phyloP scores from a whole-genome alignment of 2,888 invertebrate genomes.

The Rhogogaster chlorosoma region DNA sequence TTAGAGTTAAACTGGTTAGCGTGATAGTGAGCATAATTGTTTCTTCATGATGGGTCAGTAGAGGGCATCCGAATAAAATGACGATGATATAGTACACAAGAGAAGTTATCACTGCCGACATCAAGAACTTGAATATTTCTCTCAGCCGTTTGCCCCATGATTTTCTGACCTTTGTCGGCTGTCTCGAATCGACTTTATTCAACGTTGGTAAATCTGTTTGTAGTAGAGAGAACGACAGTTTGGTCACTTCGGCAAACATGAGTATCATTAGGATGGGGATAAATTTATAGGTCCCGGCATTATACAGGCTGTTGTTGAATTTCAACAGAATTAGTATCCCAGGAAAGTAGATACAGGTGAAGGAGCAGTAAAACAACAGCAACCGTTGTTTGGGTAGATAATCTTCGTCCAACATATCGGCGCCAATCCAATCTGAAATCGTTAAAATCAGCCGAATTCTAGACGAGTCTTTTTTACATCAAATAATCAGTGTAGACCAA shows the following conservation, averaged over 20 bases:
- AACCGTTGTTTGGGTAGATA: slow-evolving; percentile 66
- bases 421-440: neutral
- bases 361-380: slow-evolving; percentile 79
- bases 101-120: slow-evolving; percentile 78
- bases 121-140: slow-evolving; percentile 79
- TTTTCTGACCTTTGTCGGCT: slow-evolving; percentile 76
- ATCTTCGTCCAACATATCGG: slow-evolving; percentile 58
- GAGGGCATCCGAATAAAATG: slow-evolving; percentile 85
- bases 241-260: slow-evolving; percentile 80
- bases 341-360: slow-evolving; percentile 83
- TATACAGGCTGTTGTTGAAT: slow-evolving; percentile 81
- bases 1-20: slow-evolving; percentile 82
- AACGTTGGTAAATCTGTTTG: slow-evolving; percentile 65
- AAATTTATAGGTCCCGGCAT: slow-evolving; percentile 81
- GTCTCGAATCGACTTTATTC: slow-evolving; percentile 71
- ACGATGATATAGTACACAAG: slow-evolving; percentile 81
- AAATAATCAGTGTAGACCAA: neutral
- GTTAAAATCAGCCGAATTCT: neutral
- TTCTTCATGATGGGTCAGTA: slow-evolving; percentile 83
- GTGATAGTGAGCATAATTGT: slow-evolving; percentile 84
- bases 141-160: slow-evolving; percentile 77
- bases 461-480: neutral
- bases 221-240: slow-evolving; percentile 74
- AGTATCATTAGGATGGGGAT: slow-evolving; percentile 74
- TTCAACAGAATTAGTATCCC: slow-evolving; percentile 81